These are phyloP conservation scores for Cyrtodaria siliqua DNA, from an alignment of 2,888 invertebrate species.

Conservation along the genomic window DNA sequence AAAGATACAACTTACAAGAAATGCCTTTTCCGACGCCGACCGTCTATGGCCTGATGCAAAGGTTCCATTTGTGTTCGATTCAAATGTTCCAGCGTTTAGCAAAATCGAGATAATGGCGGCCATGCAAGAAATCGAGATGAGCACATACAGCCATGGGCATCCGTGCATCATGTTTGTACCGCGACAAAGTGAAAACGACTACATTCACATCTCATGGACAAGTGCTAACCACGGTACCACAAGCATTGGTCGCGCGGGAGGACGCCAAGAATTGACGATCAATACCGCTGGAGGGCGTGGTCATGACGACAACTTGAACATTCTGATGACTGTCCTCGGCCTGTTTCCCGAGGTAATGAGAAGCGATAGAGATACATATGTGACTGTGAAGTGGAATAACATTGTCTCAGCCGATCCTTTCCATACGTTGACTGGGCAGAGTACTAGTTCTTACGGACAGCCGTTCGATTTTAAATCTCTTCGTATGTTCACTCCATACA, in stretches of 20 bases:
- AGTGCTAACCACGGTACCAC: conserved; percentile 22
- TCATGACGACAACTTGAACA: conserved; percentile 40
- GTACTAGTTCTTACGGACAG: conserved; percentile 58
- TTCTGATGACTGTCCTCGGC: conserved; percentile 35
- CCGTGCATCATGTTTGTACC: conserved; percentile 54
- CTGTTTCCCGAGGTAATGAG: conserved; percentile 40
- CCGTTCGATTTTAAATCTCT: conserved; percentile 62
- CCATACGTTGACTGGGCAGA: conserved; percentile 25
- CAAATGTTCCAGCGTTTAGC: conserved; percentile 44
- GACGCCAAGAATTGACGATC: conserved; percentile 33
- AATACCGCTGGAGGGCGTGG: conserved; percentile 33
- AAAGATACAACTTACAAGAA: conserved; percentile 14
- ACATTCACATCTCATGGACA: conserved; percentile 57
- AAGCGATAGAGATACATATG: conserved; percentile 30
- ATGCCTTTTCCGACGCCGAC: conserved; percentile 22
- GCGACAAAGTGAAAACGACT: conserved; percentile 49
- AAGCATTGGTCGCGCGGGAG: conserved; percentile 30
- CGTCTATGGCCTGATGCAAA: conserved; percentile 32
- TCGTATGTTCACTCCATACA: conserved; percentile 61
- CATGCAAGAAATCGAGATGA: conserved; percentile 63
- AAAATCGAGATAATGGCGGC: conserved; percentile 62
- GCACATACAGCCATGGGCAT: conserved; percentile 44
- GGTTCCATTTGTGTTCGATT: conserved; percentile 42
- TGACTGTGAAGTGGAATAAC: conserved; percentile 27
- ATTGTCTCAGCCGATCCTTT: conserved; percentile 14